Base-by-base conservation (phyloP, 2,888 invertebrate species). In the Drosophila fungiperda region DNA sequence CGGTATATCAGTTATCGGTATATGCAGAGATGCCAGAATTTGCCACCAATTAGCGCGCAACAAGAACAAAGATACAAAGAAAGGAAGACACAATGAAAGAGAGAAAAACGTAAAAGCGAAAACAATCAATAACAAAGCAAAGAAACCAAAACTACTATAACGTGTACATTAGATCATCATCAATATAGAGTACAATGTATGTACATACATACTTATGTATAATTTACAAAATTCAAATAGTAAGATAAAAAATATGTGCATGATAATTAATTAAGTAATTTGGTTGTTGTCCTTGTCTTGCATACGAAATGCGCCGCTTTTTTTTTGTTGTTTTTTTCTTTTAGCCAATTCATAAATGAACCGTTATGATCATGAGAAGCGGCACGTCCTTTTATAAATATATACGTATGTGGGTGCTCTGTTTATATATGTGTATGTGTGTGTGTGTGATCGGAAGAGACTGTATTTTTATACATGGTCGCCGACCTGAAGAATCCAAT, bases 41-140 rank as follows among this genome's bases (percentile, higher is more conserved):
- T 67, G 69, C 50, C 69, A 71, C 64, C 70, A 68, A 73, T 75
- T 59, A 52, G 66, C 68, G 68, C 71, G 77, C 67, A 72, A 77
- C 66, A 76, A 72, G 71, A 73, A 80, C 68, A 71, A 78, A 73
- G 62, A 80, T 70, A 75, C 75, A 79, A 83, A 79, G 73, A 79
- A 62, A 77, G 61, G 69, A 70, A 71, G 69, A 78, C 73, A 74
- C 80, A 83, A 76, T 78, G 67, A 68, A 83, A 83, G 68, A 79
- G 68, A 68, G 70, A 76, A 59, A 74, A 76, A 87, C 76, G 67
- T 69, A 73, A 82, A 82, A 80, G 78, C 73, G 66, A 71, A 72
- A 76, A 71, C 57, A 85, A 80, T 80, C 80, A 78, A 78, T 76
- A 78, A 78, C 73, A 82, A 84, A 78, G 72, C 77, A 73, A 74